phyloP scores from a whole-genome alignment of 2,797 vertebrate species.

The Channa striata region DNA sequence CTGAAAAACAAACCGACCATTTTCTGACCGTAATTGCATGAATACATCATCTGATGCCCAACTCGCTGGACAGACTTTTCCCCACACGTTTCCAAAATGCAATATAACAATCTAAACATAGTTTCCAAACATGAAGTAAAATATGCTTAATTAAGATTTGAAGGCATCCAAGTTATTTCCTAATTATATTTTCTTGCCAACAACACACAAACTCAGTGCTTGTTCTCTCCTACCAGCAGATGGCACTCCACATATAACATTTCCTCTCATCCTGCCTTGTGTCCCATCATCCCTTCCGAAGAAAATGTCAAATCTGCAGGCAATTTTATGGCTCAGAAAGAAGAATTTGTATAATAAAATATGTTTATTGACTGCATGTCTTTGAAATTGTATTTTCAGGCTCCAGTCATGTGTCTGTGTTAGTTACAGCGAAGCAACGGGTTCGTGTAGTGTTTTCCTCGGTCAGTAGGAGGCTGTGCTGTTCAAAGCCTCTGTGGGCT shows the following conservation, averaged over 20 bases:
- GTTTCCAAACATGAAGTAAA: too few species aligned
- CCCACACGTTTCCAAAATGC: too few species aligned
- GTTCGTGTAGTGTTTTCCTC: conserved; percentile 6
- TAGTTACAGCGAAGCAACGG: not conserved
- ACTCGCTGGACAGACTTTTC: too few species aligned
- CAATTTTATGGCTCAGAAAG: not conserved
- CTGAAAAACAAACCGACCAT: too few species aligned
- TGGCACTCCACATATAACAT: conserved; percentile 31
- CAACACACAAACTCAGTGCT: not conserved
- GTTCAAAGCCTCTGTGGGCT: conserved; percentile 2
- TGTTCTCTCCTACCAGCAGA: conserved; percentile 40
- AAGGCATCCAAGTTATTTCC: not conserved
- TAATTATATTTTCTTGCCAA: not conserved
- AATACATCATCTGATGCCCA: too few species aligned
- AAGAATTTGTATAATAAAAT: not conserved
- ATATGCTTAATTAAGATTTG: not conserved
- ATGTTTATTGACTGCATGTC: not conserved
- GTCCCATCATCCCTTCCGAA: not conserved
- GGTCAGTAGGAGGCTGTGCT: conserved; percentile 62
- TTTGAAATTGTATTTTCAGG: not conserved
- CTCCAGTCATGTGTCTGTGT: not conserved
- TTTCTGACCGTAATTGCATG: too few species aligned
- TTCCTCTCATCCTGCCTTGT: conserved; percentile 6
- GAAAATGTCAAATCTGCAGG: not conserved
- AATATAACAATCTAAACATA: too few species aligned